Base-by-base conservation (phyloP, 1,140 invertebrate genomes). In the Vanessa tameamea region DNA sequence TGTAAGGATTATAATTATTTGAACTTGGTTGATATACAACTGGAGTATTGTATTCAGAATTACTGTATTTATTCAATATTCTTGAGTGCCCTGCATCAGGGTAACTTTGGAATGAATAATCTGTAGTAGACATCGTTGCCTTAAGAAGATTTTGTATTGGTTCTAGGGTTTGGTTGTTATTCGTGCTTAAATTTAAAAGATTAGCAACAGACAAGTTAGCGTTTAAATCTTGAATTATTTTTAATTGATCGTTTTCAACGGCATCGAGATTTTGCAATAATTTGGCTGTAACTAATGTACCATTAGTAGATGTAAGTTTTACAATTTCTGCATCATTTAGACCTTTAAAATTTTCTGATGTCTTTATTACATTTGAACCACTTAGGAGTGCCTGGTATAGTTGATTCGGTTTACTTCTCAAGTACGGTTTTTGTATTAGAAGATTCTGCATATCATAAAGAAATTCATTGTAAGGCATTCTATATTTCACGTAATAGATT, bases 401-500 rank as follows among this genome's bases (percentile, higher is more conserved):
- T 57, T 77, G 75, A 14, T 15, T 55, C 1, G 81, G 85, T 15
- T 84, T 61, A 3, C 69, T 68, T 64, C 69, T 79, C n/a, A 90
- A 67, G 26, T 77, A 31, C 8, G 84, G 80, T 50, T 78, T 80
- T 47, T 65, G 75, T 11, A 51, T 13, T 11, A 84, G 13, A 31
- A 87, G 64, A 20, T 80, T 79, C 13, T 79, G 63, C 23, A 87
- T 59, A 48, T 84, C 81, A 9, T 75, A 69, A 11, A 86, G 47
- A 43, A 88, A 90, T 26, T 65, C 67, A 11, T 73, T n/a, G 26
- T 87, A 87, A n/a, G 89, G 89, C 15, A 91, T 51, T 59, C 80
- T 81, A 66, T 86, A 89, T 82, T 89, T 89, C 0, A 91, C 82
- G 53, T 83, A 88, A 78, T 85, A 88, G 1, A 78, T 65, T 23